Conservation (phyloP, 2,888 invertebrate species). For the Aleiodes testaceus region DNA sequence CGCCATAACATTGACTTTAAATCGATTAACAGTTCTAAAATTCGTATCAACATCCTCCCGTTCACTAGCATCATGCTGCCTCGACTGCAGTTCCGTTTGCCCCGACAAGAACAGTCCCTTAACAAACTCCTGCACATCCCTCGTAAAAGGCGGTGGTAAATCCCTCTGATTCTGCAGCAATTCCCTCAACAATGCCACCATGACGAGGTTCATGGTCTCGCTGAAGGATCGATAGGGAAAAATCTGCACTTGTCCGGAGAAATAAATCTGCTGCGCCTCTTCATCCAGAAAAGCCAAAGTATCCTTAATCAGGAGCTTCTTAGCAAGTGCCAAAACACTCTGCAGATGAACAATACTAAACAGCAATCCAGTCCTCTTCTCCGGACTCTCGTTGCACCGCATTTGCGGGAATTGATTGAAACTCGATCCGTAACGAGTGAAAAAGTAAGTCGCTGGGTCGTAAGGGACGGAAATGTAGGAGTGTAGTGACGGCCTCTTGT, state of each 20-base stretch:
- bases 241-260: conserved; percentile 76
- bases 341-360: conserved; percentile 87
- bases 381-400: conserved; percentile 83
- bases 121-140: conserved; percentile 92
- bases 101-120: conserved; percentile 92
- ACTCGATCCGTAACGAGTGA: conserved; percentile 93
- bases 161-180: conserved; percentile 92
- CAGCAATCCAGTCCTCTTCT: conserved; percentile 79
- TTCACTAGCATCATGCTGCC: conserved; percentile 89
- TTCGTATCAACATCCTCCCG: conserved; percentile 87
- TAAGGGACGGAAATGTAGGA: conserved; percentile 82
- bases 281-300: conserved; percentile 87
- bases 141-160: conserved; percentile 90
- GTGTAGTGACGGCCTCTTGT: conserved; percentile 73
- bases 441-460: conserved; percentile 90
- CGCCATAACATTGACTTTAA: conserved; percentile 96
- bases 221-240: conserved; percentile 96
- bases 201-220: conserved; percentile 93
- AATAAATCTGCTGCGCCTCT: conserved; percentile 81
- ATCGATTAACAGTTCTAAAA: conserved; percentile 88
- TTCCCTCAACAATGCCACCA: conserved; percentile 93
- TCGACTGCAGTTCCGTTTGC: conserved; percentile 92
- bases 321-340: conserved; percentile 85
- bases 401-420: conserved; percentile 92
- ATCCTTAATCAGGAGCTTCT: conserved; percentile 90